phyloP scores from a whole-genome alignment of 2,113 vertebrate genomes.

The Centropristis striata region DNA sequence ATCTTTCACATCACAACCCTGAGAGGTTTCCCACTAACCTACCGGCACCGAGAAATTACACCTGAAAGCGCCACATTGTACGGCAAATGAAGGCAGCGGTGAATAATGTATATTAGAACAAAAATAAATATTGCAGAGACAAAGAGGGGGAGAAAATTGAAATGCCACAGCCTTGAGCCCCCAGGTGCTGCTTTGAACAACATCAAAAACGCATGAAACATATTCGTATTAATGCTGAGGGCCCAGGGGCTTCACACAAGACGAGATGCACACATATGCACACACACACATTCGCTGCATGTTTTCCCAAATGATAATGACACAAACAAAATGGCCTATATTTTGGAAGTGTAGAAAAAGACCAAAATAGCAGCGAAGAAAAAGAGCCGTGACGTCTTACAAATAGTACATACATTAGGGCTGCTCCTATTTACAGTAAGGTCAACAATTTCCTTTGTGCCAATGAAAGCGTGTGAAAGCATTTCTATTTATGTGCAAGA shows the following conservation, averaged over 20 bases:
- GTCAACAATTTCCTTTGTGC: slow-evolving; percentile 15
- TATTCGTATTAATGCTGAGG: slow-evolving; percentile 65
- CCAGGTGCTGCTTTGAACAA: slow-evolving; percentile 72
- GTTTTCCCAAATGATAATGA: slow-evolving; percentile 55
- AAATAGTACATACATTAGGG: background rate
- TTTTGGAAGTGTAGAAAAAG: slow-evolving; percentile 41
- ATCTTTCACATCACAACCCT: slow-evolving; percentile 6
- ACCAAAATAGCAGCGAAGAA: slow-evolving; percentile 38
- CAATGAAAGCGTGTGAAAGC: background rate
- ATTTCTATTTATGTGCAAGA: background rate
- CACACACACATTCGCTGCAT: background rate
- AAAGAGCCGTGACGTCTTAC: slow-evolving; percentile 1
- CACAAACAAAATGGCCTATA: slow-evolving; percentile 70
- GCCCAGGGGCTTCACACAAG: slow-evolving; percentile 33
- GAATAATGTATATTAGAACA: slow-evolving; percentile 46
- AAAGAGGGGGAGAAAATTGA: slow-evolving; percentile 28
- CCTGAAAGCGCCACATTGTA: slow-evolving; percentile 44
- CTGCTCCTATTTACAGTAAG: slow-evolving; percentile 30
- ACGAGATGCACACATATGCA: slow-evolving; percentile 23
- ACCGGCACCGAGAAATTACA: slow-evolving; percentile 31
- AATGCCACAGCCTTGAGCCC: slow-evolving; percentile 22
- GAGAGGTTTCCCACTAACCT: slow-evolving; percentile 8
- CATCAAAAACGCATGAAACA: slow-evolving; percentile 66
- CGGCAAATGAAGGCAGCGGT: slow-evolving; percentile 42
- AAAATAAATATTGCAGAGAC: slow-evolving; percentile 41